Evolutionary conservation across 2,797 vertebrate genomes (phyloP).

Genomic region (Pseudotriccus pelzelni): DNA sequence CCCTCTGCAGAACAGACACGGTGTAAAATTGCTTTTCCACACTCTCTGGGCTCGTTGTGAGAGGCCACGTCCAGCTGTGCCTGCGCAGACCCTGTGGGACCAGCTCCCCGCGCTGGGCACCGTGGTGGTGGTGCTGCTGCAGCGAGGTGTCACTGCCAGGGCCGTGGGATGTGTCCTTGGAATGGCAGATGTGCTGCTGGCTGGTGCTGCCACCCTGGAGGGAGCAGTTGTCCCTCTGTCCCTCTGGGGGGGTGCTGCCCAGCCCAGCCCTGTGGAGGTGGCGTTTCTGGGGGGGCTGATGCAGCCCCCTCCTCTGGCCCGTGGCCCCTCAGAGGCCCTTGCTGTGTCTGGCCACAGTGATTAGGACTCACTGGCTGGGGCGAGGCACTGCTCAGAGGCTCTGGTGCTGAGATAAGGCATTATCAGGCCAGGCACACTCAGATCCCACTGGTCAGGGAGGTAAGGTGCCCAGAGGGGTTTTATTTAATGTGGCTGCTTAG

Average conservation of each 20-base stretch:
- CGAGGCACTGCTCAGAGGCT: not conserved
- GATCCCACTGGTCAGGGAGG: not conserved
- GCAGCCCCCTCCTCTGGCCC: not conserved
- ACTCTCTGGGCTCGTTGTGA: not conserved
- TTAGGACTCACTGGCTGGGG: not conserved
- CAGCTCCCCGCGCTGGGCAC: not conserved
- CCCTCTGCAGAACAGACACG: not conserved
- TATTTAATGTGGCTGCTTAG: not conserved
- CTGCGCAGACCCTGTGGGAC: not conserved
- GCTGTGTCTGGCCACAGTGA: not conserved
- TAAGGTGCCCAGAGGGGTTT: not conserved
- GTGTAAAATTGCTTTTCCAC: not conserved
- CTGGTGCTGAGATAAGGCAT: slow-evolving; percentile 23
- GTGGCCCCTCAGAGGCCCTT: not conserved
- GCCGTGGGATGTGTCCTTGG: not conserved
- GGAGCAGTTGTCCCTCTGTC: not conserved
- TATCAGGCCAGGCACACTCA: not conserved
- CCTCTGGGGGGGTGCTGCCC: not conserved
- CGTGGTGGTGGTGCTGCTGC: not conserved
- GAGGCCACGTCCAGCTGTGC: fast-evolving
- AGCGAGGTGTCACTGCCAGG: not conserved
- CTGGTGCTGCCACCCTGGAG: not conserved
- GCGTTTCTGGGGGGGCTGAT: fast-evolving
- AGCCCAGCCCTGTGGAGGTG: not conserved
- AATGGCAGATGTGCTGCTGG: fast-evolving